phyloP scores from a whole-genome alignment of 1,140 invertebrate species.

The Drosophila biarmipes region DNA sequence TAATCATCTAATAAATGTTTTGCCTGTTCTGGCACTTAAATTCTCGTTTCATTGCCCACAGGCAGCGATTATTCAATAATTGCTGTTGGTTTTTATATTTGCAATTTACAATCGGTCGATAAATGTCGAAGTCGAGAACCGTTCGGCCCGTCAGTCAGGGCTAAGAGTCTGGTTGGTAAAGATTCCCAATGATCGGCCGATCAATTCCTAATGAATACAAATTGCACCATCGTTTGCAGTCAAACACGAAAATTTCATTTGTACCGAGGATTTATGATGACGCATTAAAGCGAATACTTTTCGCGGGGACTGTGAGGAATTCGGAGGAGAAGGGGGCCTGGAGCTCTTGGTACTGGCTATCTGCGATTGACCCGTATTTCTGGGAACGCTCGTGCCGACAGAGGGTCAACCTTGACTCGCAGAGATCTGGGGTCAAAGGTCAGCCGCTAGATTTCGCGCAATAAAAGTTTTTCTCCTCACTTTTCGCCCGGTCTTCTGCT shows the following conservation, averaged over 20 bases:
- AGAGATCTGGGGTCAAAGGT: constrained; percentile 65
- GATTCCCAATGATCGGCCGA: constrained; percentile 29
- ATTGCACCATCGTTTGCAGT: constrained; percentile 57
- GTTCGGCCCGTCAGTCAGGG: constrained; percentile 23
- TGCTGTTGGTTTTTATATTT: constrained; percentile 16
- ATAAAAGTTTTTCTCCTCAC: constrained; percentile 55
- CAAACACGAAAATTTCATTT: constrained; percentile 65
- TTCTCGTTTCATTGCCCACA: background rate
- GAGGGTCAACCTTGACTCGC: constrained; percentile 74
- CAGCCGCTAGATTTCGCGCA: constrained; percentile 67
- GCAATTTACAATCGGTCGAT: constrained; percentile 13
- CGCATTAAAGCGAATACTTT: constrained; percentile 54
- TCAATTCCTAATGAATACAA: constrained; percentile 71
- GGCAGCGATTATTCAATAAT: constrained; percentile 24
- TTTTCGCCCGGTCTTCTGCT: constrained; percentile 22
- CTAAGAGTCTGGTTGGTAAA: constrained; percentile 18
- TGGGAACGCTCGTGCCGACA: constrained; percentile 65
- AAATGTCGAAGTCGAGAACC: constrained; percentile 9
- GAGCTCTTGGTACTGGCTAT: background rate
- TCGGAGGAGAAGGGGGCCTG: constrained; percentile 1
- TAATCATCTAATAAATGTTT: background rate
- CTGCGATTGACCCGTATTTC: constrained; percentile 66
- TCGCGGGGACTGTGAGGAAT: background rate
- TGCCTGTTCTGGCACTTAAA: background rate
- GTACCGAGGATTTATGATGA: constrained; percentile 52